Percentiles rank a stretch among this genome's conserved stretches.
These are phyloP conservation scores for Drosophila robusta DNA, from an alignment of 2,888 invertebrate genomes.

Conservation along the genomic window DNA sequence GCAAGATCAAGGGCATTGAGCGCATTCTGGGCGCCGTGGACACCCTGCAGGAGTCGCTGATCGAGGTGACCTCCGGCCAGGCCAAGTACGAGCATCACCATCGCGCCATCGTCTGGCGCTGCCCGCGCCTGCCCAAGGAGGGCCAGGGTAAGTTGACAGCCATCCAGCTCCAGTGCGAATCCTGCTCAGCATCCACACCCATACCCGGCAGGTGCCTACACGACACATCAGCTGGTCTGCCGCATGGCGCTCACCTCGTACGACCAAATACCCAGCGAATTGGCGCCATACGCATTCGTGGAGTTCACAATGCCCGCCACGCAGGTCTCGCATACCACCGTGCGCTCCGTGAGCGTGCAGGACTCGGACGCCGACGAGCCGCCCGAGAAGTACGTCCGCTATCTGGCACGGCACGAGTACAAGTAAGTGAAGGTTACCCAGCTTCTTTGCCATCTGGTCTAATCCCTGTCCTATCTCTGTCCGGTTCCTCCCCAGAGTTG, in stretches of 20 bases:
- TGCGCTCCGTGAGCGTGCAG: constrained; percentile 96
- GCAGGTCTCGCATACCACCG: constrained; percentile 97
- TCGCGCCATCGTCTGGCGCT: constrained; percentile 98
- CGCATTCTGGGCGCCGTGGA: constrained; percentile 96
- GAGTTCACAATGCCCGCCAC: constrained; percentile 99
- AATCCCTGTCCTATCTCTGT: too few species aligned
- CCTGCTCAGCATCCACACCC: constrained; percentile 43
- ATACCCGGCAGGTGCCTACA: constrained; percentile 93
- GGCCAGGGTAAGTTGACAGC: constrained; percentile 92
- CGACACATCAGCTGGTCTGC: constrained; percentile 97
- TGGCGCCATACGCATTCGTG: constrained; percentile 94
- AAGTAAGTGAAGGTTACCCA: constrained; percentile 86
- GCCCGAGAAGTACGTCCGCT: constrained; percentile 99
- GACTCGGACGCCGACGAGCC: constrained; percentile 94
- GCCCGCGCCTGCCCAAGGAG: constrained; percentile 98
- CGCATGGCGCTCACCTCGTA: constrained; percentile 98
- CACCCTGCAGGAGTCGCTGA: constrained; percentile 94
- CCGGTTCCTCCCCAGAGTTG: constrained; percentile 87
- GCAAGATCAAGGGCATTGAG: constrained; percentile 97
- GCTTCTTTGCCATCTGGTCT: not conserved
- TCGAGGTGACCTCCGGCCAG: constrained; percentile 97
- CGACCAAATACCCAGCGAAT: constrained; percentile 97
- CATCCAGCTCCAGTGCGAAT: not conserved
- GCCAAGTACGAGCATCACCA: constrained; percentile 99
- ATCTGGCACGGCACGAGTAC: constrained; percentile 98